phyloP scores from a whole-genome alignment of 2,113 vertebrate species.

The Podarcis raffonei region DNA sequence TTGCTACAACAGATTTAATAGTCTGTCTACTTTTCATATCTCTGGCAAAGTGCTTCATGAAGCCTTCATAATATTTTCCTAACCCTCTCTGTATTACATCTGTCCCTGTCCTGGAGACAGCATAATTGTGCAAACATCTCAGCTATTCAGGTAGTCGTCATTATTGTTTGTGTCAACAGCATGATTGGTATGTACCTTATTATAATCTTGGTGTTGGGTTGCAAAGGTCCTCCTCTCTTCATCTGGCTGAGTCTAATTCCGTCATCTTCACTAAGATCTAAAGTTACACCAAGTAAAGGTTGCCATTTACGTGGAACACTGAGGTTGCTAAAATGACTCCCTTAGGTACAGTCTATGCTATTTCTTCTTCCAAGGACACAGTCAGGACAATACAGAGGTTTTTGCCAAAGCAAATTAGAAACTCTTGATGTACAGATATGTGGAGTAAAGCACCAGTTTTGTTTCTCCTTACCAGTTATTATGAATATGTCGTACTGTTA shows the following conservation, averaged over 20 bases:
- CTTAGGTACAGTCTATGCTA: conserved; percentile 70
- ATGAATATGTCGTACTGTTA: not conserved
- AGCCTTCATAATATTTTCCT: conserved; percentile 62
- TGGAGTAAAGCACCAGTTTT: not conserved
- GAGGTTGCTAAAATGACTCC: conserved; percentile 64
- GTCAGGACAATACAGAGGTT: conserved; percentile 36
- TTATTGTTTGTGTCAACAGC: conserved; percentile 64
- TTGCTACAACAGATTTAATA: conserved; percentile 60
- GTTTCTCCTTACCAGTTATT: not conserved
- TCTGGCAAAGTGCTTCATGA: conserved; percentile 40
- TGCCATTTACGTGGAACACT: conserved; percentile 77
- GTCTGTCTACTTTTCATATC: conserved; percentile 58
- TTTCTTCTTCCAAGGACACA: conserved; percentile 70
- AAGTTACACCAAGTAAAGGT: conserved; percentile 78
- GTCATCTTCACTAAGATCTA: conserved; percentile 78
- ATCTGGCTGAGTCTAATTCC: conserved; percentile 76
- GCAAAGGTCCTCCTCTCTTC: conserved; percentile 76
- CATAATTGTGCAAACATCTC: conserved; percentile 63
- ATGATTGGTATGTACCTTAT: conserved; percentile 67
- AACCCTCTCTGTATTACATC: conserved; percentile 49
- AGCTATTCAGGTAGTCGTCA: conserved; percentile 64
- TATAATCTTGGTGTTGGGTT: conserved; percentile 71
- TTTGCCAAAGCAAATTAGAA: conserved; percentile 34
- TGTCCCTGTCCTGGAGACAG: conserved; percentile 32
- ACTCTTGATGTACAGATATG: conserved; percentile 15